A percentile compares a stretch with the other conserved stretches of the same genome.
Evolutionary conservation across 2,797 vertebrate genomes (phyloP).

Genomic region (Parauchenoglanis punctatus): DNA sequence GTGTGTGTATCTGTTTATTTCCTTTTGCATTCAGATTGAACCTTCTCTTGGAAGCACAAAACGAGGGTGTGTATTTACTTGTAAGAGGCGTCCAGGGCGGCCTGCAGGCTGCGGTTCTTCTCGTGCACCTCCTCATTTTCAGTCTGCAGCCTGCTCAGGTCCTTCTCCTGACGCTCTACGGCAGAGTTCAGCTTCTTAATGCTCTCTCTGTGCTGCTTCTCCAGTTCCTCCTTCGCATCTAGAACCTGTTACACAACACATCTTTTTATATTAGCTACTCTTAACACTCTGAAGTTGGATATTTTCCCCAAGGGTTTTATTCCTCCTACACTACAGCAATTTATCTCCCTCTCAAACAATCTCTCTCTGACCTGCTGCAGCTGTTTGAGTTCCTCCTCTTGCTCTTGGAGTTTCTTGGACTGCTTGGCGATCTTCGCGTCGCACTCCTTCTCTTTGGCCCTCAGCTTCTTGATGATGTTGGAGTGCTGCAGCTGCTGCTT

Average conservation of each 20-base stretch:
- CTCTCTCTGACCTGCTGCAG: slow-evolving; percentile 84
- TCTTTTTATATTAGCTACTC: background rate
- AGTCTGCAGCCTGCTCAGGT: slow-evolving; percentile 78
- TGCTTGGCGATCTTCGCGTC: slow-evolving; percentile 83
- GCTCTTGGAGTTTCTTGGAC: slow-evolving; percentile 85
- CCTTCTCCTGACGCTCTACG: slow-evolving; percentile 91
- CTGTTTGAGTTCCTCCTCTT: slow-evolving; percentile 88
- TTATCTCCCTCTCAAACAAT: background rate
- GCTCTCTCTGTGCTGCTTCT: slow-evolving; percentile 94
- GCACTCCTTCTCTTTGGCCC: slow-evolving; percentile 92
- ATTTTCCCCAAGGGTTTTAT: background rate
- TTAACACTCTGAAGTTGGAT: background rate
- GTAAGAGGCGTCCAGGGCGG: slow-evolving; percentile 89
- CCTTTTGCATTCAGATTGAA: background rate
- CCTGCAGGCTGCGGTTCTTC: slow-evolving; percentile 88
- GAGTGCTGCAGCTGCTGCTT: slow-evolving; percentile 97
- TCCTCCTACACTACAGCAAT: too few species aligned
- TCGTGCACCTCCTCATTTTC: slow-evolving; percentile 88
- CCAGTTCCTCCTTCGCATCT: slow-evolving; percentile 94
- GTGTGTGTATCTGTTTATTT: background rate
- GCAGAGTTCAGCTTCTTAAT: slow-evolving; percentile 90
- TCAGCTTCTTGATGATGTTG: slow-evolving; percentile 97
- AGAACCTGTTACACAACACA: slow-evolving; percentile 78
- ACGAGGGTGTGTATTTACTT: slow-evolving; percentile 75
- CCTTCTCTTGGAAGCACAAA: background rate